A percentile compares a stretch with the other conserved stretches of the same genome.
phyloP scores from a whole-genome alignment of 2,113 vertebrate species.

The Microtus oregoni region DNA sequence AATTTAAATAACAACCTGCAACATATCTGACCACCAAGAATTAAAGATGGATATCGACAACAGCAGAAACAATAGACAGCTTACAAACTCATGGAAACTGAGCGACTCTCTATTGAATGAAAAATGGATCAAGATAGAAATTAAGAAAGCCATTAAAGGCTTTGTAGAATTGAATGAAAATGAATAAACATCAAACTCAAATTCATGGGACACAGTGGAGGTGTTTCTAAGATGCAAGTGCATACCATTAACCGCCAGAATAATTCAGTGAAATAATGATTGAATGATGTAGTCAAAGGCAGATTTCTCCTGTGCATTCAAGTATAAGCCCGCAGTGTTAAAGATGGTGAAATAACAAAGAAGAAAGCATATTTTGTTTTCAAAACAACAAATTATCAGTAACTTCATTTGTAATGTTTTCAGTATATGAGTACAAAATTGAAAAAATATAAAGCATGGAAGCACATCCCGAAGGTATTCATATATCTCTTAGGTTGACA shows the following conservation, averaged over 20 bases:
- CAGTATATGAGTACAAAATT: neutral
- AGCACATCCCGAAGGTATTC: no score
- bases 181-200: neutral
- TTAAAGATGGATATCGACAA: no score
- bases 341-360: constrained; percentile 1
- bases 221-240: neutral
- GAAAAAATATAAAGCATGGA: neutral
- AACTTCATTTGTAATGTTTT: neutral
- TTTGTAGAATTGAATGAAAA: neutral
- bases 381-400: constrained; percentile 15
- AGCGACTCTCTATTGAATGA: neutral
- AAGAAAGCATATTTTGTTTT: constrained; percentile 31
- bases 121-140: neutral
- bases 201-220: neutral
- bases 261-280: neutral
- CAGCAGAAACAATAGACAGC: no score
- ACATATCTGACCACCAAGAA: no score
- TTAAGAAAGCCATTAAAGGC: neutral
- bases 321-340: neutral
- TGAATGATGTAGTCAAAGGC: neutral
- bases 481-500: neutral
- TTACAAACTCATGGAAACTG: no score
- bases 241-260: neutral
- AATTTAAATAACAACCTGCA: no score
- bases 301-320: no score